Conservation (phyloP, 2,113 vertebrate genomes). For the Lota lota region DNA sequence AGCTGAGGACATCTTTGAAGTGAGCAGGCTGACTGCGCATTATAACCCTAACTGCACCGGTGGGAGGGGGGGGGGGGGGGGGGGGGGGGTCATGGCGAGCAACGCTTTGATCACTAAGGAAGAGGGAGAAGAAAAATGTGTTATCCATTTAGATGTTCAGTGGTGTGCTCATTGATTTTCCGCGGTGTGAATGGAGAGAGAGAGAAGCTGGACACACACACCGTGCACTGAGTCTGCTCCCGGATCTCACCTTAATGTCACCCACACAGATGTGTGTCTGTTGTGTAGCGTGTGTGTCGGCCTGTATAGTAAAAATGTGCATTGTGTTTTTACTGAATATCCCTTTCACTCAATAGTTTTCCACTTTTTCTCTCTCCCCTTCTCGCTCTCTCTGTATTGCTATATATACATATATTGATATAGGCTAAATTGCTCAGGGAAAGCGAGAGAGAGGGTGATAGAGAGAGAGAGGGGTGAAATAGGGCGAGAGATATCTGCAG, state of each 20-base stretch:
- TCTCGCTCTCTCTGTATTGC: no score
- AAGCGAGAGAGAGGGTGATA: no score
- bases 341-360: no score
- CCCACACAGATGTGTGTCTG: slow-evolving; percentile 26
- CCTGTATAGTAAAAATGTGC: no score
- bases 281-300: neutral
- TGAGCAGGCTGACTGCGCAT: slow-evolving; percentile 44
- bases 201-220: slow-evolving; percentile 6
- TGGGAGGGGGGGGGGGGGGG: slow-evolving; percentile 49
- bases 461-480: no score
- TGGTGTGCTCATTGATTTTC: slow-evolving; percentile 51
- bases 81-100: no score
- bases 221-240: slow-evolving; percentile 14
- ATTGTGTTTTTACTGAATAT: no score
- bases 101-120: slow-evolving; percentile 48
- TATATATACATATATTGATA: no score
- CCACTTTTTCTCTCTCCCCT: neutral
- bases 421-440: no score
- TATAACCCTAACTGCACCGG: slow-evolving; percentile 44
- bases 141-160: slow-evolving; percentile 48
- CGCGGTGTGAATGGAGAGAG: slow-evolving; percentile 28
- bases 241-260: slow-evolving; percentile 8
- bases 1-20: slow-evolving; percentile 52
- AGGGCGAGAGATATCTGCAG: neutral
- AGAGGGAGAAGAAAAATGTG: slow-evolving; percentile 26